Base-by-base conservation (phyloP, 2,888 invertebrate species). In the Drosophila paranaensis region DNA sequence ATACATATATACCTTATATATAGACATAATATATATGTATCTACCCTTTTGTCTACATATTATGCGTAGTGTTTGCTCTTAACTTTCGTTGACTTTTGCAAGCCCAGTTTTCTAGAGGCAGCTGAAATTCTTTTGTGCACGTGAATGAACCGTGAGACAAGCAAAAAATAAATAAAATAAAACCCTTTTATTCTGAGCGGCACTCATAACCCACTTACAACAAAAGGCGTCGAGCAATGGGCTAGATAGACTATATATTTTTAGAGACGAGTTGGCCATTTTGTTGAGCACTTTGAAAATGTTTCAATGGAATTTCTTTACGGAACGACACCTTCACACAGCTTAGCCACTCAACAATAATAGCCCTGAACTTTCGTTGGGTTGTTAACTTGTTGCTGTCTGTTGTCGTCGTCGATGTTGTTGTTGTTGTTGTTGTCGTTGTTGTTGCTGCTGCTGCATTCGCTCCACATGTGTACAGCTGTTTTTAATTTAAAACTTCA, bases 311-410 rank as follows among this genome's bases (percentile, higher is more conserved):
- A 76, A 79, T 79, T 77, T 77, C 79, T 79, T 79, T 71, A 11
- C 46, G 61, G 61, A 65, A 60, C 57, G 79, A 69, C 78, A 77
- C 74, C 78, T 60, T 64, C 68, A 45, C 58, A 62, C 45, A 60
- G 60, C 63, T 50, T 30, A 51, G 61, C 45, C 61, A 67, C 67
- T 63, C 62, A 54, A 70, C 63, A 80, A 77, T 67, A 65, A 80
- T 77, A 79, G 81, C 79, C 80, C 77, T 79, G 79, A 79, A 79
- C 79, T 79, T 79, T 79, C 73, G 77, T 70, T 80, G 65, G 76
- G 65, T 68, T 75, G 63, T 76, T 77, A 77, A 77, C 43, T 79
- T 74, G 54, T 25, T 39, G 37, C 35, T 58, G 6, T 13, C 13
- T 65, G 51, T 54, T 62, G 55, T 58, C 53, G 39, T 20, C 20